Evolutionary conservation across 2,797 vertebrate species (phyloP).

Genomic region (Megaceryle alcyon): DNA sequence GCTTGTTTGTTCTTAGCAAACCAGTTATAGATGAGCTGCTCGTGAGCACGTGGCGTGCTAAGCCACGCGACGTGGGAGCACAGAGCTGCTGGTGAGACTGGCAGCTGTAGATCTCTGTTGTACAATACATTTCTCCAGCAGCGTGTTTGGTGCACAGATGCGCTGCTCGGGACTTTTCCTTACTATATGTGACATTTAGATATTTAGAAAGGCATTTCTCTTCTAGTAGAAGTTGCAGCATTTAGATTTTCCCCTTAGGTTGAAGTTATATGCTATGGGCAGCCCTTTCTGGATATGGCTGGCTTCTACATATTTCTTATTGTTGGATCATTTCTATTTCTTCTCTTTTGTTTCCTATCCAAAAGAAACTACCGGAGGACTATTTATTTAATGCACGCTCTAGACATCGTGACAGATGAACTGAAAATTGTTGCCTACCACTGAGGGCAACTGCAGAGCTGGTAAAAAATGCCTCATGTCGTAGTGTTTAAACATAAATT

Average conservation of each 20-base stretch:
- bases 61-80: not conserved
- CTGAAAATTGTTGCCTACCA: constrained; percentile 51
- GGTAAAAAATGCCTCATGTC: constrained; percentile 34
- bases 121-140: not conserved
- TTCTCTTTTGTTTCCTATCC: constrained; percentile 16
- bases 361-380: constrained; percentile 48
- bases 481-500: constrained; percentile 16
- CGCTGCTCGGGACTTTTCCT: not conserved
- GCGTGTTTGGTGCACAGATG: not conserved
- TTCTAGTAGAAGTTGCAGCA: not conserved
- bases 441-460: constrained; percentile 48
- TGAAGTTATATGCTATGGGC: not conserved
- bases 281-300: not conserved
- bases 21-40: not conserved
- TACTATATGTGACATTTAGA: accelerated
- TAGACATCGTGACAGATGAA: constrained; percentile 48
- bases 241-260: not conserved
- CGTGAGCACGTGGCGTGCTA: not conserved
- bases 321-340: not conserved
- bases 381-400: constrained; percentile 42
- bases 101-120: not conserved
- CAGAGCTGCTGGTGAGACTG: not conserved
- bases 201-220: not conserved
- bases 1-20: constrained; percentile 12
- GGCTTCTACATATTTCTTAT: not conserved